phyloP scores from a whole-genome alignment of 2,113 vertebrate species.

The Argyrosomus japonicus region DNA sequence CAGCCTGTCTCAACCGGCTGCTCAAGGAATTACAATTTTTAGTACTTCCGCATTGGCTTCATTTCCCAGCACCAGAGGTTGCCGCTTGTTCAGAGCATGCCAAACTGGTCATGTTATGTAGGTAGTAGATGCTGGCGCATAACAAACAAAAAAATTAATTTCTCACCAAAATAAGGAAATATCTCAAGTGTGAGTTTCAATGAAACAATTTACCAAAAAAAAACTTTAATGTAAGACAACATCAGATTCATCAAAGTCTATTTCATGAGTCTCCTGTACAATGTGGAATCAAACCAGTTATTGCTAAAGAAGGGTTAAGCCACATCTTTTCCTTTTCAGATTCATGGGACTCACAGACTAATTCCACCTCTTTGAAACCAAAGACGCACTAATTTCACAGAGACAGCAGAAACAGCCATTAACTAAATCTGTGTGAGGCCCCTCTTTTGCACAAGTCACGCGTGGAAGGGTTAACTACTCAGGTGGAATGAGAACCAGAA shows the following conservation, averaged over 20 bases:
- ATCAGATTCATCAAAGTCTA: background rate
- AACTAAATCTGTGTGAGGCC: conserved; percentile 51
- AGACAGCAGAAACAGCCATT: conserved; percentile 48
- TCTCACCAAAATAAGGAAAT: background rate
- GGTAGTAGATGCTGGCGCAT: too few relatives aligned
- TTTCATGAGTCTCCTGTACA: background rate
- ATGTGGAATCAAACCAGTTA: background rate
- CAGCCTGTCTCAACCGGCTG: too few relatives aligned
- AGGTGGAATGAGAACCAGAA: conserved; percentile 60
- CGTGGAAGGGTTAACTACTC: conserved; percentile 55
- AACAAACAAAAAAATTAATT: too few relatives aligned
- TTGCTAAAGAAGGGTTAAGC: background rate
- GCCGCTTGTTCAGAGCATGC: too few relatives aligned
- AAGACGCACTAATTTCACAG: conserved; percentile 52
- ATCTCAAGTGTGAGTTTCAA: background rate
- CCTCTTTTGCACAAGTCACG: conserved; percentile 19
- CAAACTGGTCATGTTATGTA: too few relatives aligned
- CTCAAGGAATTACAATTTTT: too few relatives aligned
- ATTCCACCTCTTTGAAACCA: conserved; percentile 45
- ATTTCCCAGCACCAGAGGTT: too few relatives aligned
- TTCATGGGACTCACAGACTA: conserved; percentile 1
- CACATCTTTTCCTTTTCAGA: conserved; percentile 12
- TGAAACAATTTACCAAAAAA: background rate
- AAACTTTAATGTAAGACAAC: too few relatives aligned
- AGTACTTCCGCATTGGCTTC: too few relatives aligned